Evolutionary conservation across 2,797 vertebrate genomes (phyloP).

Genomic region (Falco cherrug): DNA sequence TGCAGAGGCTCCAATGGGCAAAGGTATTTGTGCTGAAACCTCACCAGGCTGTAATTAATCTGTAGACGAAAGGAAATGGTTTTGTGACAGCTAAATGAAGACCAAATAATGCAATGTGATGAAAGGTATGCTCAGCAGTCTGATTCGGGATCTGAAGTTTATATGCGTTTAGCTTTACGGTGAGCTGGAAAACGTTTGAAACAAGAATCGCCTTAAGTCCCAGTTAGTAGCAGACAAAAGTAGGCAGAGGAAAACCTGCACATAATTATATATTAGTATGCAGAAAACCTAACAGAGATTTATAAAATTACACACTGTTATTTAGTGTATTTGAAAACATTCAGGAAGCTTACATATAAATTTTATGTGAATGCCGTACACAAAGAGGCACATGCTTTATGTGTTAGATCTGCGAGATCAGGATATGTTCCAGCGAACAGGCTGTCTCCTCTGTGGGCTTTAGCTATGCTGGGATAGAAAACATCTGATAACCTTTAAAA

Average conservation of each 20-base stretch:
- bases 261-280: not conserved
- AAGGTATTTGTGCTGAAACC: slow-evolving; percentile 60
- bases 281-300: not conserved
- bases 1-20: slow-evolving; percentile 29
- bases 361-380: not conserved
- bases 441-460: not conserved
- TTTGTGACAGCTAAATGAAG: slow-evolving; percentile 70
- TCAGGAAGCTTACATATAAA: not conserved
- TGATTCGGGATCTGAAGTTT: slow-evolving; percentile 21
- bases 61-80: slow-evolving; percentile 67
- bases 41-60: slow-evolving; percentile 68
- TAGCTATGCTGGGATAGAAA: slow-evolving; percentile 2
- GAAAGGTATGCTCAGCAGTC: slow-evolving; percentile 53
- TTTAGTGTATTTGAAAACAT: not conserved
- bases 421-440: not conserved
- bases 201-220: slow-evolving; percentile 7
- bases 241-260: not conserved
- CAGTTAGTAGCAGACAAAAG: not conserved
- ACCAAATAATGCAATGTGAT: slow-evolving; percentile 56
- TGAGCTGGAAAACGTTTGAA: slow-evolving; percentile 17
- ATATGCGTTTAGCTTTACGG: not conserved
- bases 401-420: not conserved
- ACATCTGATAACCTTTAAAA: slow-evolving; percentile 7
- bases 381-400: not conserved
- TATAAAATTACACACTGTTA: not conserved